Base-by-base conservation (phyloP, 2,888 invertebrate species). In the Drosophila bunnanda region DNA sequence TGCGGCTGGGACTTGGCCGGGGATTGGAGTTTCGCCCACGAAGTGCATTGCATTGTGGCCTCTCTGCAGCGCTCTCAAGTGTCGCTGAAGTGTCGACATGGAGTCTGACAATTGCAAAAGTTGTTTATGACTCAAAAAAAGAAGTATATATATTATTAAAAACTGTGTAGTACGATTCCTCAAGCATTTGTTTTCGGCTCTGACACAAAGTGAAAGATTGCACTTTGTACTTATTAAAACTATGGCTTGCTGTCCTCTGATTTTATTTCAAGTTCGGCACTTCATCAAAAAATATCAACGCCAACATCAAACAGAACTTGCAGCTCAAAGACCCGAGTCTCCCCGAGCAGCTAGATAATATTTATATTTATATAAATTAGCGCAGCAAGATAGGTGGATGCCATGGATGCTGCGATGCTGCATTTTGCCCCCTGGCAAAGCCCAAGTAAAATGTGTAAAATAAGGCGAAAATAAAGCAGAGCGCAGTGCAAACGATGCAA, bases 361-460 rank as follows among this genome's bases (percentile, higher is more conserved):
- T 88, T 89, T 88, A 85, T 88, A 88, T 88, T 89, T 88, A 77
- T 88, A 87, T 84, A 89, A 88, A 89, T 89, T 89, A 89, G 89
- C 88, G 78, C 82, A 85, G 75, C 71, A 46, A 58, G 46, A 28
- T 46, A 17, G 28, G 46, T 46, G 44, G 44, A 46, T 25, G 53
- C 59, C 41, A 39, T 20, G 60, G 60, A 20, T 60, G 58, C 55
- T 62, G 58, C 8, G 44, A 25, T 66, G 71, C 48, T 25, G 59
- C 55, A 25, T 52, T 41, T 36, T 28, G 71, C 67, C 75, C 74
- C 75, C 64, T 73, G 68, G 75, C 74, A 52, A 52, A 58, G 59
- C 53, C 36, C 44, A 25, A 43, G 43, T 22, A 57, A 61, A 44
- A 61, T 52, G 50, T 32, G 39, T 39, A 55, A 53, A 60, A 62